Percentiles rank a stretch among this genome's conserved stretches.
Conservation (phyloP, 2,797 vertebrate species). For the Rhinatrema bivittatum region DNA sequence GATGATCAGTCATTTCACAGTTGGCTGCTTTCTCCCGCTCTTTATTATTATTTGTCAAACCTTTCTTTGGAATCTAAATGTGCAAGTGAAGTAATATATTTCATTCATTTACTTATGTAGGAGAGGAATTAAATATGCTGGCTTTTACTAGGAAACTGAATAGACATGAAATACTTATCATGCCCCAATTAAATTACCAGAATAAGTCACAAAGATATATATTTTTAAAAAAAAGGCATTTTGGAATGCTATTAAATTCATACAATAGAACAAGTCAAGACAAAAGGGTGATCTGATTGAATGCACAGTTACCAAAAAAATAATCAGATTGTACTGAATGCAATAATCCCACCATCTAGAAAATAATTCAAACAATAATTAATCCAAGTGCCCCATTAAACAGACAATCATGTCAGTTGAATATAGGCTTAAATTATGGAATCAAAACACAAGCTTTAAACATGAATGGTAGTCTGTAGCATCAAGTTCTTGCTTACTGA, state of each 20-base stretch:
- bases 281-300: neutral
- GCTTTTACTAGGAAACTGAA: slow-evolving; percentile 40
- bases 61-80: slow-evolving; percentile 29
- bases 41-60: slow-evolving; percentile 63
- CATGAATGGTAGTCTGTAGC: too few species aligned
- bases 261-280: neutral
- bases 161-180: slow-evolving; percentile 14
- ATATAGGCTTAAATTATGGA: too few species aligned
- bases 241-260: neutral
- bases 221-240: slow-evolving; percentile 1
- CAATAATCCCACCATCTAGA: too few species aligned
- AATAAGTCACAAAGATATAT: slow-evolving; percentile 1
- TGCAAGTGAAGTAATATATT: slow-evolving; percentile 42
- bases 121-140: slow-evolving; percentile 29
- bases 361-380: too few species aligned
- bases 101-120: slow-evolving; percentile 42
- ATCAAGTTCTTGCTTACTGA: too few species aligned
- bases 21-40: slow-evolving; percentile 52
- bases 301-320: neutral
- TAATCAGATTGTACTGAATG: neutral
- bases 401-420: too few species aligned
- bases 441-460: too few species aligned
- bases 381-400: too few species aligned
- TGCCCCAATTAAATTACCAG: slow-evolving; percentile 20
- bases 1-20: slow-evolving; percentile 78